A percentile compares a stretch with the other conserved stretches of the same genome.
These are phyloP conservation scores for Sebastes vulpes DNA, from an alignment of 2,797 vertebrate genomes.

Conservation along the genomic window DNA sequence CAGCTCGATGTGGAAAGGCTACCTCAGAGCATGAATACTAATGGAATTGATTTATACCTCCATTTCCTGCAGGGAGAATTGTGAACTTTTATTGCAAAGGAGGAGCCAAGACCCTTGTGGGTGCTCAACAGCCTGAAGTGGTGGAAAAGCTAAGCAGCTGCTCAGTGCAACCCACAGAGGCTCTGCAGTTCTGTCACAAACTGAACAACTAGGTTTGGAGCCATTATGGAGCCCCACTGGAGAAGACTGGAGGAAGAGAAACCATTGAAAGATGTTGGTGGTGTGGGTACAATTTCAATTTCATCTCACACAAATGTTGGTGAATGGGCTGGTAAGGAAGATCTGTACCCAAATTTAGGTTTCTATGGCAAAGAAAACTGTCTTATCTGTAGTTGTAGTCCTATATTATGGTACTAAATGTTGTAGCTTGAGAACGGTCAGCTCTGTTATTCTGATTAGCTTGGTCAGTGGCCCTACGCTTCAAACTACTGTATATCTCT, in stretches of 20 bases:
- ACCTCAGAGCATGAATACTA: slow-evolving; percentile 77
- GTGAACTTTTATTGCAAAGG: slow-evolving; percentile 56
- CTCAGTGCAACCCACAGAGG: slow-evolving; percentile 3
- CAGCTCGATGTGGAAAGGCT: slow-evolving; percentile 67
- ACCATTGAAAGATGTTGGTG: neutral
- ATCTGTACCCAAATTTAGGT: neutral
- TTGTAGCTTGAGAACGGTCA: neutral
- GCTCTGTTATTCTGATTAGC: neutral
- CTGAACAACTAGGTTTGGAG: neutral
- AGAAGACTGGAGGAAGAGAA: neutral
- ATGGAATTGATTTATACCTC: slow-evolving; percentile 80
- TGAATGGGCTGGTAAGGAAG: neutral
- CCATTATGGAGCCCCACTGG: neutral
- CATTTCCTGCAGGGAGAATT: slow-evolving; percentile 66
- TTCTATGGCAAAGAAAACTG: neutral
- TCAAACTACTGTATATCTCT: neutral
- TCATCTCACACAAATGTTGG: neutral
- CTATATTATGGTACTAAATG: neutral
- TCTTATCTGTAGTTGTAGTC: neutral
- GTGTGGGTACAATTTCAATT: neutral
- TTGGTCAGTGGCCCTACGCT: neutral
- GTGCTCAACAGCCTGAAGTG: slow-evolving; percentile 51
- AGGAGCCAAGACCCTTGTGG: slow-evolving; percentile 46
- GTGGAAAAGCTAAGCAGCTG: slow-evolving; percentile 18
- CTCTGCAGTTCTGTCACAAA: slow-evolving; percentile 10